Evolutionary conservation across 92 coral and sea anemone species (phyloP).

Genomic region (Porites cylindrica): DNA sequence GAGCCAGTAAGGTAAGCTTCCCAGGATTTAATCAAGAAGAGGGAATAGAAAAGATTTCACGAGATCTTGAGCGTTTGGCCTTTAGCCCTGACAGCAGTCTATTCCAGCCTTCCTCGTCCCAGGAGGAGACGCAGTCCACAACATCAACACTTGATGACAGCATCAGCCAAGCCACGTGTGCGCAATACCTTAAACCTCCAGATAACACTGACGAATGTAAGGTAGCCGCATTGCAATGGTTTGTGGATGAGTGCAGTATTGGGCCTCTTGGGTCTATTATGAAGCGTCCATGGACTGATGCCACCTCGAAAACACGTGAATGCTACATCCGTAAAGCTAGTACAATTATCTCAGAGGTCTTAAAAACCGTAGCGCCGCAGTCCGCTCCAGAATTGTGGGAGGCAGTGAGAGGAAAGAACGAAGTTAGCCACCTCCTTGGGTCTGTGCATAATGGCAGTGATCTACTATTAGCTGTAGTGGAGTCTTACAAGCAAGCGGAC

Average conservation of each 20-base stretch:
- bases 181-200: conserved; percentile 5
- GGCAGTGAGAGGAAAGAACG: conserved; percentile 33
- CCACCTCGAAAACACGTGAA: conserved; percentile 25
- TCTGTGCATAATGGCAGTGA: conserved; percentile 27
- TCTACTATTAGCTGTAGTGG: conserved; percentile 42
- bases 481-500: conserved; percentile 66
- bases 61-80: conserved; percentile 24
- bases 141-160: neutral
- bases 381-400: conserved; percentile 41
- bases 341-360: conserved; percentile 23
- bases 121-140: conserved; percentile 23
- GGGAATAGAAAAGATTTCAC: conserved; percentile 11
- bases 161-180: conserved; percentile 21
- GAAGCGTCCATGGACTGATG: conserved; percentile 41
- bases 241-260: conserved; percentile 16
- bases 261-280: conserved; percentile 49
- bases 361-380: conserved; percentile 29
- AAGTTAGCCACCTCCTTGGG: conserved; percentile 23
- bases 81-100: conserved; percentile 32
- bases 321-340: conserved; percentile 16
- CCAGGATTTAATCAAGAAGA: neutral
- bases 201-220: conserved; percentile 10
- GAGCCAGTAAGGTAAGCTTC: neutral
- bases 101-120: conserved; percentile 46
- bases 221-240: conserved; percentile 11